Evolutionary conservation across 2,113 vertebrate genomes (phyloP), one percentile per base, ranked within the genome.

Genomic region (Ictalurus punctatus): DNA sequence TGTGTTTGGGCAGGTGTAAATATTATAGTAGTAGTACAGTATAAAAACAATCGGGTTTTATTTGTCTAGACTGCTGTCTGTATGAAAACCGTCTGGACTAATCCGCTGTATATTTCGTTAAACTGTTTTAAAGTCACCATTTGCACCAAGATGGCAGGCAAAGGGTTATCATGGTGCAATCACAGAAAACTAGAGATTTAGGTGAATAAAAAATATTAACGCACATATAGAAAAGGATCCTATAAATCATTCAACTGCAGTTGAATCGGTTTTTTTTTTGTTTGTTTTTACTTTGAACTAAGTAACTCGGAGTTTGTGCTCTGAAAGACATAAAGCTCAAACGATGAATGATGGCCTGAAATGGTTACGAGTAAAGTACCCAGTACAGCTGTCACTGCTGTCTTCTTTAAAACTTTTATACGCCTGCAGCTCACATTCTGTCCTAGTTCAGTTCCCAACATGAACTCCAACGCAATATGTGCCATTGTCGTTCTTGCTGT

Each of bases 1-100:
- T 44, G 40, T 78, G 76, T n/a, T 79, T 54, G 25, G 14, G 40
- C 40, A 48, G 74, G 4, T 78, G 21, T 44, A 25, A 44, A 78
- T 48, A 44, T 34, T 34, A 34, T 34, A 34, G 34, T 34, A 10
- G 27, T 56, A 6, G n/a, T 78, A 48, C 27, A 16, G 16, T 17
- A 8, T 17, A 17, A 56, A 54, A 80, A 80, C 13, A 23, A 34
- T 74, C 9, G 1, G 71, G 17, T 73, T 73, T 73, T 10, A 37
- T 21, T 44, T 76, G 37, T 25, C 37, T 76, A 76, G 73, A 44
- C 40, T 44, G 40, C 37, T 76, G 0, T 78, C 21, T 37, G 34
- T 74, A 78, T 48, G 21, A 78, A 78, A 78, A 78, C 40, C 14
- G 40, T 48, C 74, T 78, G 76, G 76, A 79, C 37, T 79, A 52